These are phyloP conservation scores for Oryctes rhinoceros DNA, from an alignment of 1,140 invertebrate species.

Conservation along the genomic window DNA sequence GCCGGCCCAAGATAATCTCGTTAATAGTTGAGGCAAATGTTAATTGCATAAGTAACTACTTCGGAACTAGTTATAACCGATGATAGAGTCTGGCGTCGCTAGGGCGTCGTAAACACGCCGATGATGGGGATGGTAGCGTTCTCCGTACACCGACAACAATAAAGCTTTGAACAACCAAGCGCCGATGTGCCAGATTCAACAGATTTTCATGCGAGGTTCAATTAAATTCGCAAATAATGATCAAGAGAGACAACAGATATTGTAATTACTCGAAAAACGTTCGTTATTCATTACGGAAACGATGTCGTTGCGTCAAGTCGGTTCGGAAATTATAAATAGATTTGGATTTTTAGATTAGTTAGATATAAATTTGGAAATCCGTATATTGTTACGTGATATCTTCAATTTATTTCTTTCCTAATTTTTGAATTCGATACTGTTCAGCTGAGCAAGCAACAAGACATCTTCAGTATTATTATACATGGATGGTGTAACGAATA, in stretches of 20 bases:
- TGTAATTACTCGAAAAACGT: background rate
- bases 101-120: background rate
- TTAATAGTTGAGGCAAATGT: slow-evolving; percentile 22
- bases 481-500: too few relatives aligned
- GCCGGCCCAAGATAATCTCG: background rate
- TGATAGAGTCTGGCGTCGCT: slow-evolving; percentile 4
- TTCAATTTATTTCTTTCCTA: too few relatives aligned
- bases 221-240: background rate
- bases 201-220: slow-evolving; percentile 3
- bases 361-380: too few relatives aligned
- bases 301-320: background rate
- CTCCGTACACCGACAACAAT: background rate
- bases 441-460: too few relatives aligned
- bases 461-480: too few relatives aligned
- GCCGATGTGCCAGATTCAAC: background rate
- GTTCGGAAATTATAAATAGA: too few relatives aligned
- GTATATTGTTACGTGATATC: too few relatives aligned
- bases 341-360: too few relatives aligned
- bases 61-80: slow-evolving; percentile 14
- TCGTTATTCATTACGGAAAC: background rate
- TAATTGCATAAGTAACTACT: slow-evolving; percentile 22
- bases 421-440: too few relatives aligned
- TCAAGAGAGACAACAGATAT: background rate
- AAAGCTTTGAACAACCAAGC: background rate
- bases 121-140: background rate